Evolutionary conservation across 2,113 vertebrate species (phyloP).

Genomic region (Carassius carassius): DNA sequence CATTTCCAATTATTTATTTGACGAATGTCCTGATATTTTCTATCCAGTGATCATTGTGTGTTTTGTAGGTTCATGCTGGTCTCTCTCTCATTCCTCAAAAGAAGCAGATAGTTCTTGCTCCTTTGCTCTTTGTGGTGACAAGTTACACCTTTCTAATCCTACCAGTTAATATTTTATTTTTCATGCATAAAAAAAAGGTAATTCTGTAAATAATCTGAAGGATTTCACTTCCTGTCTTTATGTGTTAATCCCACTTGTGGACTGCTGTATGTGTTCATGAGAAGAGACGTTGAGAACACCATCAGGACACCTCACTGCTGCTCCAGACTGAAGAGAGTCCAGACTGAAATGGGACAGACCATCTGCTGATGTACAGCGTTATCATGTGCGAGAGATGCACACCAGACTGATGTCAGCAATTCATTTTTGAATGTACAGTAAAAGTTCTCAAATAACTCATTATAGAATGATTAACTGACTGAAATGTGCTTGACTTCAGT

Average conservation of each 20-base stretch:
- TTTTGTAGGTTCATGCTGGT: neutral
- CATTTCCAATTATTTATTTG: no score
- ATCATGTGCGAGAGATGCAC: no score
- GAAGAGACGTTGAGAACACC: neutral
- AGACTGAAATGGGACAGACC: no score
- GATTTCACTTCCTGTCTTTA: neutral
- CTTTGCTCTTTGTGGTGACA: neutral
- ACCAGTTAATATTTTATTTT: no score
- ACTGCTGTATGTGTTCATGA: constrained; percentile 7
- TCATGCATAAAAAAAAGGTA: no score
- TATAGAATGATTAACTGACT: no score
- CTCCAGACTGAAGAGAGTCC: neutral
- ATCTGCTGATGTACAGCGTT: no score
- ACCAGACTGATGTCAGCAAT: no score
- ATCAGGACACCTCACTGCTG: neutral
- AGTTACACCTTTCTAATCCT: neutral
- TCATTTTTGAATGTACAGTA: no score
- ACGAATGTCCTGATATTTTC: fast-evolving
- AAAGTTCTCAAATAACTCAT: no score
- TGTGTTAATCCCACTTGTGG: neutral
- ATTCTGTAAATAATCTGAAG: no score
- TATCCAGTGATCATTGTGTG: neutral
- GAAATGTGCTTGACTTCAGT: no score
- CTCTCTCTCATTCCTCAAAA: neutral
- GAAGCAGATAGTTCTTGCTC: neutral